A percentile compares a stretch with the other conserved stretches of the same genome.
Conservation (phyloP, 1,140 invertebrate genomes). For the Pectinophora gossypiella region DNA sequence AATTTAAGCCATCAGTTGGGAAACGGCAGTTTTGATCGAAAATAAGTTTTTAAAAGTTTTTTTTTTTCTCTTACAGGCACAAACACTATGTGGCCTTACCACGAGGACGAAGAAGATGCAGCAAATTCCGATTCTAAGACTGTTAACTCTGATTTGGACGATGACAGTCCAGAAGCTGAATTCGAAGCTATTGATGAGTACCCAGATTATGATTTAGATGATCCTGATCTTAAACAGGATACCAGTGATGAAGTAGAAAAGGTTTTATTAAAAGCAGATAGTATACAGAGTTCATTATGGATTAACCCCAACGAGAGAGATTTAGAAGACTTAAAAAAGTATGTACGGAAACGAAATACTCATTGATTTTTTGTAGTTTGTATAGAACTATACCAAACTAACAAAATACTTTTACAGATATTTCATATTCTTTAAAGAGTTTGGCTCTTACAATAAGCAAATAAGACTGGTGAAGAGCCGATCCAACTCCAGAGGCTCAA, state of each 20-base stretch:
- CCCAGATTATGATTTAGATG: conserved; percentile 49
- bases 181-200: conserved; percentile 49
- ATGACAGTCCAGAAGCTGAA: conserved; percentile 55
- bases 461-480: conserved; percentile 60
- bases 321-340: conserved; percentile 75
- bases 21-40: too few relatives aligned
- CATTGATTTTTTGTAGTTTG: too few relatives aligned
- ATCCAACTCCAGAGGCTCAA: conserved; percentile 62
- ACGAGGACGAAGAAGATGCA: conserved; percentile 62
- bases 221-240: conserved; percentile 43
- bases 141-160: conserved; percentile 60
- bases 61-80: conserved; percentile 36
- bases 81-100: conserved; percentile 58
- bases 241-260: conserved; percentile 37
- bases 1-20: too few relatives aligned
- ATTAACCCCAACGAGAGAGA: conserved; percentile 68
- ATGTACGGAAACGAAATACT: conserved; percentile 7
- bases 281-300: conserved; percentile 54
- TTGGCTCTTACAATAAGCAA: conserved; percentile 72
- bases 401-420: conserved; percentile 75
- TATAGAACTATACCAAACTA: too few relatives aligned
- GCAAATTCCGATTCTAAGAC: conserved; percentile 60
- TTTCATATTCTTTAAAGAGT: conserved; percentile 75
- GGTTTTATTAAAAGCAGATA: conserved; percentile 43
- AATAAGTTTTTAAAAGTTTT: background rate